Base-by-base conservation (phyloP, 1,140 invertebrate genomes). In the Hyles euphorbiae region DNA sequence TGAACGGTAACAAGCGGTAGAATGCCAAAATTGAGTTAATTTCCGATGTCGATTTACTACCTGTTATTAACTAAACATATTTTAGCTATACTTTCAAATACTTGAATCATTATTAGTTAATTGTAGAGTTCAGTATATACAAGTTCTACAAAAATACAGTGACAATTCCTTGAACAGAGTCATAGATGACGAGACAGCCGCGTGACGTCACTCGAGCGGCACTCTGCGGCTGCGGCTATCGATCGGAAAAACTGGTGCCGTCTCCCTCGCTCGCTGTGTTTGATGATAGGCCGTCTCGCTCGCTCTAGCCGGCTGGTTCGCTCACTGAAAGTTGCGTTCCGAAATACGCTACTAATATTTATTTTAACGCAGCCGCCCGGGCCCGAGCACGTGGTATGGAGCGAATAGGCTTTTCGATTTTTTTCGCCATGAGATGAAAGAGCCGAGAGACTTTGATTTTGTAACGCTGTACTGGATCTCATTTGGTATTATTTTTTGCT, bases 301-400 rank as follows among this genome's bases (percentile, higher is more conserved):
- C 70, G 56, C 75, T 69, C 79, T 54, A 60, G 64, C 56, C 54
- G 69, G 61, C 61, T 63, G 54, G 64, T 62, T 47, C 34, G 62
- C 67, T 68, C 67, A 73, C 66, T 76, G 71, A 75, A 82, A 78
- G 72, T 74, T 78, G 81, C 78, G 78, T 81, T 82, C 78, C 70
- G 71, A 83, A 87, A 83, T 84, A 88, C 83, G 83, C 79, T 87
- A 87, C 83, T 86, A 86, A 85, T 88, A 85, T 87, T 87, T 88
- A 88, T 88, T 85, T 88, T 85, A 88, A 87, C 83, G 73, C 79
- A 81, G 71, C 76, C 71, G 72, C 70, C 76, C 72, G 74, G 68
- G 69, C 70, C 61, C 56, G 72, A 81, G 73, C 83, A 84, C 83
- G 83, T 88, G 84, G 78, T 64, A 22, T 8, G 6, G n/a, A 34